These are phyloP conservation scores for Drosophila ercepeae DNA, from an alignment of 1,140 invertebrate genomes.

Conservation along the genomic window DNA sequence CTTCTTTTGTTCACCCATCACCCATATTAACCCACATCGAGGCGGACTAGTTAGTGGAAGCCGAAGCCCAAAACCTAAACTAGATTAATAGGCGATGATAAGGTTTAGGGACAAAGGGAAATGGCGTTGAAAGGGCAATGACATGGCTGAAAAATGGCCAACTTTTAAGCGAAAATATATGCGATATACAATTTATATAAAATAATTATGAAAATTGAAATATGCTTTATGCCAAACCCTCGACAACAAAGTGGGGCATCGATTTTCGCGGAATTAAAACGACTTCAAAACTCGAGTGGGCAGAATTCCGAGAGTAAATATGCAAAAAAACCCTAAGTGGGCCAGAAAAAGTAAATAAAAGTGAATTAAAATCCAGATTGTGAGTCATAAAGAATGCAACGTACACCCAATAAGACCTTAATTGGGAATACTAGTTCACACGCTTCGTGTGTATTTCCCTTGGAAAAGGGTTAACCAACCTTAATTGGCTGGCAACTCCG, in stretches of 20 bases:
- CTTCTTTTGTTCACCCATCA: constrained; percentile 59
- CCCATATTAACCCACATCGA: constrained; percentile 74
- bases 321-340: not conserved
- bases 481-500: constrained; percentile 36
- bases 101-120: constrained; percentile 30
- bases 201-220: not conserved
- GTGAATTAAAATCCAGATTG: constrained; percentile 4
- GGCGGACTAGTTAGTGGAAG: constrained; percentile 43
- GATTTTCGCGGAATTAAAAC: constrained; percentile 1
- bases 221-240: not conserved
- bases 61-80: constrained; percentile 58
- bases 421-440: constrained; percentile 42
- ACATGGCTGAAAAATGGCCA: constrained; percentile 17
- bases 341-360: constrained; percentile 5
- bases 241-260: constrained; percentile 1
- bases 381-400: not conserved
- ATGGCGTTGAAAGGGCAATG: constrained; percentile 40
- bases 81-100: constrained; percentile 75
- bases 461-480: constrained; percentile 34
- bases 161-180: not conserved
- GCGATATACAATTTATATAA: not conserved
- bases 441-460: constrained; percentile 2
- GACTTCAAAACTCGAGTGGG: constrained; percentile 10
- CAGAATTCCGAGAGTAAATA: constrained; percentile 6
- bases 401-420: not conserved